These are phyloP conservation scores for Macrotis lagotis DNA, from an alignment of 2,113 vertebrate species.

Conservation along the genomic window DNA sequence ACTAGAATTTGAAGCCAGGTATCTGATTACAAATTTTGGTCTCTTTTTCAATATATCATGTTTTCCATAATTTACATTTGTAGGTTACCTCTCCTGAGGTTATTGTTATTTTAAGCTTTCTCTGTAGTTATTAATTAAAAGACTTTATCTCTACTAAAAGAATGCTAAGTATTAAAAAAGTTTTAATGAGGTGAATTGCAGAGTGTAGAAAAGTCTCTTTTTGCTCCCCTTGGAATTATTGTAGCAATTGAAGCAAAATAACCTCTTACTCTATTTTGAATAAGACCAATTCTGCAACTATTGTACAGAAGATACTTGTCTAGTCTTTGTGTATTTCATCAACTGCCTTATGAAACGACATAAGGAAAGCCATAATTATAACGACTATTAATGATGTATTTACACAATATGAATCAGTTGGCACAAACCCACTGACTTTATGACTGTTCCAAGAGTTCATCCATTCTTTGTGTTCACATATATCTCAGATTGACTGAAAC, in stretches of 20 bases:
- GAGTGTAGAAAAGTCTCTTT: neutral
- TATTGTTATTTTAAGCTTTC: constrained; percentile 37
- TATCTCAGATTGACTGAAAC: neutral
- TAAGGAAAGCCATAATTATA: neutral
- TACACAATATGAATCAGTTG: neutral
- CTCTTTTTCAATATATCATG: neutral
- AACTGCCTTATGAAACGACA: neutral
- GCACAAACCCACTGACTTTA: neutral
- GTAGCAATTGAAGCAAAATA: neutral
- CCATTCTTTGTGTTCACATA: neutral
- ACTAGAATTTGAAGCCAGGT: neutral
- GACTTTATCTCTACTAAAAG: neutral
- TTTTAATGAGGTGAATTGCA: neutral
- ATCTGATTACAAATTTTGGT: neutral
- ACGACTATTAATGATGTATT: neutral
- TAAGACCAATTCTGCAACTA: neutral
- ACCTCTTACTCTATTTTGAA: neutral
- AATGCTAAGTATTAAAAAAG: neutral
- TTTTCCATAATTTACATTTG: neutral
- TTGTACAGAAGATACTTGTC: neutral
- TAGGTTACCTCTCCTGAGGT: neutral
- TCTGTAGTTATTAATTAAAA: neutral
- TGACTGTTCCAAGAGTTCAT: neutral
- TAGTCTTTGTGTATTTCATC: neutral
- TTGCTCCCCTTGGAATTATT: neutral